Base-by-base conservation (phyloP, 2,888 invertebrate genomes). In the Ophion ventricosus region DNA sequence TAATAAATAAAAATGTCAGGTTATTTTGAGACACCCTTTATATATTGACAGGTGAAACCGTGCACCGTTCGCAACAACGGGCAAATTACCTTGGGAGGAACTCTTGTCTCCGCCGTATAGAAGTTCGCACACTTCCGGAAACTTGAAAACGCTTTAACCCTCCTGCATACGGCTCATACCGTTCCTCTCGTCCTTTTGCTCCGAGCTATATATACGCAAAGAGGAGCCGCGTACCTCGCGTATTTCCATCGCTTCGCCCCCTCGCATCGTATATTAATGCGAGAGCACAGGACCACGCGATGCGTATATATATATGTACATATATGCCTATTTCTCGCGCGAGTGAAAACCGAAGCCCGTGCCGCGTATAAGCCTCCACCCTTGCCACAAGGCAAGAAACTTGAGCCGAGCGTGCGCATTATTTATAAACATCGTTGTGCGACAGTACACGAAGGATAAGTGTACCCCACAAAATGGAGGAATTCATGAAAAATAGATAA, bases 121-220 rank as follows among this genome's bases (percentile, higher is more conserved):
- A 82, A 86, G 85, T 88, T 87, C 84, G 80, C 82, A 83, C 80
- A 74, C 83, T 87, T 87, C 83, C 85, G 84, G 73, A 88, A 87
- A 88, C 85, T 88, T 87, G 84, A 86, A 85, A 87, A 86, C 86
- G 84, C 84, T 88, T 87, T 86, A 87, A 86, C 77, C 70, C 81
- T 40, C 63, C 57, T 43, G 35, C 35, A 35, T 35, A 35, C 35
- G n/a, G 43, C 74, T 43, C 69, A 35, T 35, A 57, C 59, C 23
- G 57, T 57, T 23, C 23, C 49, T 3, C 23, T 17, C 26, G 29
- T 20, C 29, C 56, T 11, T 59, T 57, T 49, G n/a, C 49, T 29
- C 75, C 73, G 54, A 67, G 56, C 29, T 57, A 49, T 17, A 49
- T 17, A 49, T 17, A 14, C 4, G 49, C 49, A 17, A 49, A 54